Base-by-base conservation (phyloP, 2,113 vertebrate species). In the Spilogale gracilis region DNA sequence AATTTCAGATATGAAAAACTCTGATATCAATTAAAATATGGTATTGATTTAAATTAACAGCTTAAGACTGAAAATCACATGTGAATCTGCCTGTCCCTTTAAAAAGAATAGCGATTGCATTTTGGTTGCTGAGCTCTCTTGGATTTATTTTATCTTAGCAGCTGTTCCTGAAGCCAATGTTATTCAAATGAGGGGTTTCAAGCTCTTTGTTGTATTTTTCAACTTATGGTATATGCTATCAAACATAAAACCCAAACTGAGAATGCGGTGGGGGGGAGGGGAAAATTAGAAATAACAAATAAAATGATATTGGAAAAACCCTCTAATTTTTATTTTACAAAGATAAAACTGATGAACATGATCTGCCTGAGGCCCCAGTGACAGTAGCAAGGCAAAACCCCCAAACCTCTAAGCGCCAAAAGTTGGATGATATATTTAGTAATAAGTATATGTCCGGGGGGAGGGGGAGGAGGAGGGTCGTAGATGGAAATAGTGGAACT, bases 81-180 rank as follows among this genome's bases (percentile, higher is more conserved):
- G 56, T 69, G 69, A 97, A n/a, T 73, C 63, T 96, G 92, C 63
- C 94, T 95, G 92, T 94, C 93, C 89, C 97, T 98, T 98, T 98
- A 98, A 97, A 90, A 89, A 94, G 95, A 63, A 92, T 96, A 96
- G 65, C 79, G 50, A 52, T 83, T 65, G 74, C 9, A 3, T 97
- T 95, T 91, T 92, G 97, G 79, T 95, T 97, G 95, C 96, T 84
- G 86, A 90, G 98, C 97, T 98, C 84, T 88, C 97, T 97, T 98
- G 98, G 97, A 91, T 98, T 95, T 96, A 95, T 98, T 98, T 98
- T 98, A 98, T 98, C 98, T 97, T 80, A 98, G 96, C 98, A 99
- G 99, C 98, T 99, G 98, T 98, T 98, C 95, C 97, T 98, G 93
- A 97, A 98, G 97, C 90, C 30, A 56, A 67, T 92, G 81, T 94